Percentiles rank a stretch among this genome's conserved stretches.
Evolutionary conservation across 2,113 vertebrate genomes (phyloP).

Genomic region (Orthonyx spaldingii): DNA sequence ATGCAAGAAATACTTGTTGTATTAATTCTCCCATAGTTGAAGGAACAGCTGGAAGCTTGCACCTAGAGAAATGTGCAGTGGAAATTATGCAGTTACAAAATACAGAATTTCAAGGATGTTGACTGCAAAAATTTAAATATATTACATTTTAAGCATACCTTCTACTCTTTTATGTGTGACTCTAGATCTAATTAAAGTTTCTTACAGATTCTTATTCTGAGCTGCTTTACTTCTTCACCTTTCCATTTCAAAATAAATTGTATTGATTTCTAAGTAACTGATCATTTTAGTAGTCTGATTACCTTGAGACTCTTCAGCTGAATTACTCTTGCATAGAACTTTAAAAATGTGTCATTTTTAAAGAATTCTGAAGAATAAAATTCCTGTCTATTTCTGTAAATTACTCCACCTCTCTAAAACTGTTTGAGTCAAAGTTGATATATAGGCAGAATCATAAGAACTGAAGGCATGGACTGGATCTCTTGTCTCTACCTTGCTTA

Average conservation of each 20-base stretch:
- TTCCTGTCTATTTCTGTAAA: not conserved
- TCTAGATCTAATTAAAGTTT: not conserved
- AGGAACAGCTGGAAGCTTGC: not conserved
- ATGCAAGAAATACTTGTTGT: not conserved
- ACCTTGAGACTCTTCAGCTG: not conserved
- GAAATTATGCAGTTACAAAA: not conserved
- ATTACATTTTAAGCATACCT: not conserved
- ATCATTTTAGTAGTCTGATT: not conserved
- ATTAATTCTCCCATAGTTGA: not conserved
- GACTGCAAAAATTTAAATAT: not conserved
- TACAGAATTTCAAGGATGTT: not conserved
- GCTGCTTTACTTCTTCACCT: not conserved
- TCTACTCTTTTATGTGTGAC: not conserved
- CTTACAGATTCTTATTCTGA: not conserved
- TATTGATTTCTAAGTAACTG: not conserved
- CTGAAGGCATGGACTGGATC: not conserved
- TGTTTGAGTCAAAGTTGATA: not conserved
- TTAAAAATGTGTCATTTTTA: not conserved
- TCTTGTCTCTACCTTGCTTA: not conserved
- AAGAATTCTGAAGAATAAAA: not conserved
- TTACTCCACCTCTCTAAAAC: not conserved
- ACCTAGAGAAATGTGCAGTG: not conserved
- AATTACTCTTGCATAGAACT: not conserved
- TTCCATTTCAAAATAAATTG: not conserved
- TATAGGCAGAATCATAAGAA: not conserved